These are phyloP conservation scores for Thumatha senex DNA, from an alignment of 2,888 invertebrate species.

Conservation along the genomic window DNA sequence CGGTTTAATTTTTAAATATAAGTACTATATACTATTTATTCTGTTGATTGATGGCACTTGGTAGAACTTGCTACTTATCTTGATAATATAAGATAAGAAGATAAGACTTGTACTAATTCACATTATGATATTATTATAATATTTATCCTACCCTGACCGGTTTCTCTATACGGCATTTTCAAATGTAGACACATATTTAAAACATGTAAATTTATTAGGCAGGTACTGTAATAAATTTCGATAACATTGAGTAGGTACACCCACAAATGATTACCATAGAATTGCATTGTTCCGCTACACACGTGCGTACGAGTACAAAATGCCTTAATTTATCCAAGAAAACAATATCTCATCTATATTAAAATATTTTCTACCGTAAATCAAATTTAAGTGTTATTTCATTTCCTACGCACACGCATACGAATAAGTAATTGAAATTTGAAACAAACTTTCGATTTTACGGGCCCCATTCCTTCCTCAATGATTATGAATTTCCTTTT, in stretches of 20 bases:
- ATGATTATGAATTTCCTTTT: conserved; percentile 78
- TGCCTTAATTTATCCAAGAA: conserved; percentile 69
- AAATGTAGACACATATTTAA: too few species aligned
- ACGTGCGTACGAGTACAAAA: conserved; percentile 62
- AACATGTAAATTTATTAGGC: too few species aligned
- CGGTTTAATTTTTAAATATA: not conserved
- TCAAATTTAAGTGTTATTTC: conserved; percentile 82
- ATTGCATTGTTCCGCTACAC: conserved; percentile 41
- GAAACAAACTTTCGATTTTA: conserved; percentile 81
- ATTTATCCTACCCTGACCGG: too few species aligned
- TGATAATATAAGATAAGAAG: too few species aligned
- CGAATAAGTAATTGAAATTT: conserved; percentile 83
- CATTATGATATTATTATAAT: too few species aligned
- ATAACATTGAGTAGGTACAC: conserved; percentile 12
- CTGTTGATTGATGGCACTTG: too few species aligned
- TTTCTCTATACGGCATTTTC: too few species aligned
- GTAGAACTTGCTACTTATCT: too few species aligned
- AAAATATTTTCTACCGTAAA: conserved; percentile 78
- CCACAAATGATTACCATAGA: conserved; percentile 20
- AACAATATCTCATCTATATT: conserved; percentile 78
- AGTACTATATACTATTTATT: too few species aligned
- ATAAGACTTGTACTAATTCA: too few species aligned
- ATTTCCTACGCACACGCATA: conserved; percentile 82
- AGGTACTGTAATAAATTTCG: too few species aligned
- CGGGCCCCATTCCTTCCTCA: conserved; percentile 68